Conservation (phyloP, 2,797 vertebrate genomes). For the Onychomys torridus region DNA sequence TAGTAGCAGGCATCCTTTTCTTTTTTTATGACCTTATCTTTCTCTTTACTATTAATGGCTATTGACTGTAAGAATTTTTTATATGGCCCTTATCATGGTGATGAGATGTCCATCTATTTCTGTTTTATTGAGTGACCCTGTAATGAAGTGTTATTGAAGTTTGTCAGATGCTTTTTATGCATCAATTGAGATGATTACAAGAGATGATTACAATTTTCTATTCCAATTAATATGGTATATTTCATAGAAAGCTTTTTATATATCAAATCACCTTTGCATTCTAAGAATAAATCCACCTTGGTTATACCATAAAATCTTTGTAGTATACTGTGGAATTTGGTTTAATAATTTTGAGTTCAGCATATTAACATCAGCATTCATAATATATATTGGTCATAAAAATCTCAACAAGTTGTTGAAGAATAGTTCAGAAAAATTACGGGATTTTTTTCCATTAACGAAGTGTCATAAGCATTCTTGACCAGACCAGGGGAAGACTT, state of each 20-base stretch:
- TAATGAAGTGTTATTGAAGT: background rate
- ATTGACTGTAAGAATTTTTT: background rate
- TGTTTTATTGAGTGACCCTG: background rate
- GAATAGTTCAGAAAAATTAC: background rate
- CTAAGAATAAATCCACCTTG: background rate
- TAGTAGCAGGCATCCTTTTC: background rate
- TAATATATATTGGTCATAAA: background rate
- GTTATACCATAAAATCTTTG: background rate
- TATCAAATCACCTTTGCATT: background rate
- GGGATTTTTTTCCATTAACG: background rate
- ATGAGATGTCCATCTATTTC: background rate
- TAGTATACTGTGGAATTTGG: background rate
- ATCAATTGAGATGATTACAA: background rate
- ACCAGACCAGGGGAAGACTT: background rate
- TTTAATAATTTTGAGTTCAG: background rate
- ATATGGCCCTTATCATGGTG: background rate
- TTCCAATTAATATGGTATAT: background rate
- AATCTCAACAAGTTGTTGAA: background rate
- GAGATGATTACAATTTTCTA: background rate
- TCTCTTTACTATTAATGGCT: background rate
- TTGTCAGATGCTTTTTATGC: background rate
- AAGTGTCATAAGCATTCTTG: background rate
- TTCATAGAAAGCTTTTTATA: background rate
- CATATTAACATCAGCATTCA: background rate
- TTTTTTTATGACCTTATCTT: background rate